These are phyloP conservation scores for Triops longicaudatus DNA, from an alignment of 1,140 invertebrate species.

Conservation along the genomic window DNA sequence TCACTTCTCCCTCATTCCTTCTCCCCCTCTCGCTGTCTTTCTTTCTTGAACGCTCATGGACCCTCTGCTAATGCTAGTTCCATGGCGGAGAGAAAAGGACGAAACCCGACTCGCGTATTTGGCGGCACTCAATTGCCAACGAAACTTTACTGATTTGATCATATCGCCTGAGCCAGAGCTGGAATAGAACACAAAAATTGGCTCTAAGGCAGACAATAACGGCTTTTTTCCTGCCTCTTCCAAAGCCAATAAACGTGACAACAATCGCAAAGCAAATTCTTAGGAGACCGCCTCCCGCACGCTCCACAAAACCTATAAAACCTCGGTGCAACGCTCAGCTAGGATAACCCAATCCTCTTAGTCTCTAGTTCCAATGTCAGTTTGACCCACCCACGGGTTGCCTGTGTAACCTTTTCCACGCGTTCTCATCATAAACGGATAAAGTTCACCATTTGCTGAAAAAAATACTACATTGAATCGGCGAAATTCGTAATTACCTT, in stretches of 20 bases:
- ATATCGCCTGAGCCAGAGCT: neutral
- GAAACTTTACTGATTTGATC: slow-evolving; percentile 15
- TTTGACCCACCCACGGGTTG: neutral
- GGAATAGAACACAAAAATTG: slow-evolving; percentile 1
- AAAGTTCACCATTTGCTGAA: neutral
- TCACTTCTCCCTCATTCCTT: neutral
- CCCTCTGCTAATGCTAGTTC: neutral
- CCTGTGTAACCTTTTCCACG: neutral
- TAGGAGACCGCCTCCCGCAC: neutral
- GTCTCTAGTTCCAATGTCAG: neutral
- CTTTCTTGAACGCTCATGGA: neutral
- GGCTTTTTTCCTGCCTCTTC: neutral
- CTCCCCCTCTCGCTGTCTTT: neutral
- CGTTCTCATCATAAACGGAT: neutral
- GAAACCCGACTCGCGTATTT: neutral
- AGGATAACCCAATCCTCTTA: neutral
- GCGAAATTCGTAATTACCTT: too few relatives aligned
- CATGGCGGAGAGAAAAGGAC: neutral
- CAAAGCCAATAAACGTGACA: slow-evolving; percentile 1
- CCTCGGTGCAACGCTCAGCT: neutral
- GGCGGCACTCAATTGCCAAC: slow-evolving; percentile 4
- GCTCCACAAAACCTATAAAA: neutral
- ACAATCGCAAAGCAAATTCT: slow-evolving; percentile 6
- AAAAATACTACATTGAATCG: too few relatives aligned
- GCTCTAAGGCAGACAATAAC: neutral